These are phyloP conservation scores for Leucoraja erinaceus DNA, from an alignment of 2,113 vertebrate species.

Conservation along the genomic window DNA sequence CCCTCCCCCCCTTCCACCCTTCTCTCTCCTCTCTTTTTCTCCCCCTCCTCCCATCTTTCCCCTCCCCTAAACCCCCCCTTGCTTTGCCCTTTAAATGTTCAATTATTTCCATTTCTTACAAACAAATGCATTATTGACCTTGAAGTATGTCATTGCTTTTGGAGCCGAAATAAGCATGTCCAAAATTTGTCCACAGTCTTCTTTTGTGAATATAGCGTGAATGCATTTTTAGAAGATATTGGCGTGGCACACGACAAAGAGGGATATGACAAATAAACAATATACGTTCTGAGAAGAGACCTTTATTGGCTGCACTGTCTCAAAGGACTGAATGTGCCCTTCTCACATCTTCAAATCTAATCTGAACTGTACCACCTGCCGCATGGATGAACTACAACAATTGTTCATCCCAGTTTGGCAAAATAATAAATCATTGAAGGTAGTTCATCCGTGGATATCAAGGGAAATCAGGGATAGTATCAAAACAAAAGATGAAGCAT, in stretches of 20 bases:
- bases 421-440: too few relatives aligned
- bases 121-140: slow-evolving; percentile 20
- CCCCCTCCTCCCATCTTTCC: too few relatives aligned
- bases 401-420: too few relatives aligned
- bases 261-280: slow-evolving; percentile 13
- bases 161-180: not conserved
- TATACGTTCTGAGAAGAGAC: not conserved
- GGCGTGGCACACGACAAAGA: not conserved
- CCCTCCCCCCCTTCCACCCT: too few relatives aligned
- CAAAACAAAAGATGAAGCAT: too few relatives aligned
- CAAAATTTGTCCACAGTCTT: slow-evolving; percentile 13
- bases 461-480: too few relatives aligned
- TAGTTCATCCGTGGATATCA: too few relatives aligned
- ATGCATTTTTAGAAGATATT: not conserved
- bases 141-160: not conserved
- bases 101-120: not conserved
- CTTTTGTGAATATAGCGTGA: not conserved
- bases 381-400: too few relatives aligned
- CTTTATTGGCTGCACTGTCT: not conserved
- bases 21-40: too few relatives aligned
- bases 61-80: too few relatives aligned
- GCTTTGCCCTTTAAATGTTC: not conserved
- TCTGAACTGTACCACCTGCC: slow-evolving; percentile 27
- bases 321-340: slow-evolving; percentile 4
- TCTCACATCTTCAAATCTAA: slow-evolving; percentile 11